These are phyloP conservation scores for Gallinago media DNA, from an alignment of 2,113 vertebrate genomes.

Conservation along the genomic window DNA sequence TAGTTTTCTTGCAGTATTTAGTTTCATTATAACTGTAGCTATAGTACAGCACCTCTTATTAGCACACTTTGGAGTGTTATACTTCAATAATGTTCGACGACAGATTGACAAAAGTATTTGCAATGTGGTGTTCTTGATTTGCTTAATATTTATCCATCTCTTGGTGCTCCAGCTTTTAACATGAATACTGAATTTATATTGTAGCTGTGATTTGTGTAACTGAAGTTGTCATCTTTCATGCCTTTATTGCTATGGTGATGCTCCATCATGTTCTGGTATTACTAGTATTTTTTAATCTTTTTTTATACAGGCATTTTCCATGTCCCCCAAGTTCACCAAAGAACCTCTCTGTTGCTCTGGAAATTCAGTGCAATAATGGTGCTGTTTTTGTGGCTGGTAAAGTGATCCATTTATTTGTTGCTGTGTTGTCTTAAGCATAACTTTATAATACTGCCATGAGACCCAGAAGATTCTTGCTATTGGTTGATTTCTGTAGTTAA, in stretches of 20 bases:
- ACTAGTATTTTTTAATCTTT: not conserved
- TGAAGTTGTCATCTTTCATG: not conserved
- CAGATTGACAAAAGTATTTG: not conserved
- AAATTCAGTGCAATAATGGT: conserved; percentile 88
- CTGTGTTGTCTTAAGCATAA: not conserved
- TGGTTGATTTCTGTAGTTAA: not conserved
- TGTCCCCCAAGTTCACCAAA: conserved; percentile 82
- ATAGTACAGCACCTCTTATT: not conserved
- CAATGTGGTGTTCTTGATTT: not conserved
- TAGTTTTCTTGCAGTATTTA: not conserved
- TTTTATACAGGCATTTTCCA: conserved; percentile 82
- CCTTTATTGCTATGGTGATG: not conserved
- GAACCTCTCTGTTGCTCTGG: conserved; percentile 79
- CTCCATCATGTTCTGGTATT: not conserved
- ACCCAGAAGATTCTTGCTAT: not conserved
- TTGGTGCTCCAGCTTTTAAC: not conserved
- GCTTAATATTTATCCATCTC: not conserved
- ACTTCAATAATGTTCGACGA: not conserved
- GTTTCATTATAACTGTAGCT: not conserved
- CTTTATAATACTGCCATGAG: not conserved
- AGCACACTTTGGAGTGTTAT: not conserved
- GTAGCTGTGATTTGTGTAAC: not conserved
- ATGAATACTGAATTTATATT: not conserved
- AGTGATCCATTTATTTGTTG: conserved; percentile 16
- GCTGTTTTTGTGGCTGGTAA: conserved; percentile 94